These are phyloP conservation scores for Jacana jacana DNA, from an alignment of 2,113 vertebrate species.

Conservation along the genomic window DNA sequence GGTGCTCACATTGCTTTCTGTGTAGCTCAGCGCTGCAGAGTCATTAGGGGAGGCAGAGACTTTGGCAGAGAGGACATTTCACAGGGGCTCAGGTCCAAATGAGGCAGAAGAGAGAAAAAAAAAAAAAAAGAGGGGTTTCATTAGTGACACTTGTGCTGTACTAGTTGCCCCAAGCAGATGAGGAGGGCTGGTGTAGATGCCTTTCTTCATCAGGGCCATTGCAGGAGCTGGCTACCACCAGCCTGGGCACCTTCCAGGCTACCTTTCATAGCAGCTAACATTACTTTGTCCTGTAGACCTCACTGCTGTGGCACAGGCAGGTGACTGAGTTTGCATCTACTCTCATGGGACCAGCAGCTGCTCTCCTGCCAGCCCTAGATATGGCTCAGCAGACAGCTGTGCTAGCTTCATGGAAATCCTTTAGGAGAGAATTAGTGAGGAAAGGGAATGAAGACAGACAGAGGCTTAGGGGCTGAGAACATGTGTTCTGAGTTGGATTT, in stretches of 20 bases:
- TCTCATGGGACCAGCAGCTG: not conserved
- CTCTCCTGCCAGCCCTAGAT: not conserved
- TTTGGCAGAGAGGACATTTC: not conserved
- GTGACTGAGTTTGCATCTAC: not conserved
- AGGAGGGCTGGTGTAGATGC: accelerated
- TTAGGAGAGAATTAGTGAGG: not conserved
- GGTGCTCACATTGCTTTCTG: not conserved
- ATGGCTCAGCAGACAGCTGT: not conserved
- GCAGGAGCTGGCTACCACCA: not conserved
- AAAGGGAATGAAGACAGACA: not conserved
- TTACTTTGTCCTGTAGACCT: not conserved
- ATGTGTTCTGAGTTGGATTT: not conserved
- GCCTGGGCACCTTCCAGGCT: not conserved
- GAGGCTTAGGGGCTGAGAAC: not conserved
- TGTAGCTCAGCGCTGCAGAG: not conserved
- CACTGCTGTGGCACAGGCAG: not conserved
- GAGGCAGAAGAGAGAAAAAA: not conserved
- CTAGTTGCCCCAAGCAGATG: not conserved
- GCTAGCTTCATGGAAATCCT: not conserved
- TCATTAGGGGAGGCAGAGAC: not conserved
- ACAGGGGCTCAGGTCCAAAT: not conserved
- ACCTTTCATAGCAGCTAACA: not conserved
- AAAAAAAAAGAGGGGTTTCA: not conserved
- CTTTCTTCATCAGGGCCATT: accelerated
- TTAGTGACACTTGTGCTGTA: not conserved